Evolutionary conservation across 64 coral and sea anemone species (phyloP), one percentile per base, ranked within the genome.

Genomic region (Pachyseris speciosa): DNA sequence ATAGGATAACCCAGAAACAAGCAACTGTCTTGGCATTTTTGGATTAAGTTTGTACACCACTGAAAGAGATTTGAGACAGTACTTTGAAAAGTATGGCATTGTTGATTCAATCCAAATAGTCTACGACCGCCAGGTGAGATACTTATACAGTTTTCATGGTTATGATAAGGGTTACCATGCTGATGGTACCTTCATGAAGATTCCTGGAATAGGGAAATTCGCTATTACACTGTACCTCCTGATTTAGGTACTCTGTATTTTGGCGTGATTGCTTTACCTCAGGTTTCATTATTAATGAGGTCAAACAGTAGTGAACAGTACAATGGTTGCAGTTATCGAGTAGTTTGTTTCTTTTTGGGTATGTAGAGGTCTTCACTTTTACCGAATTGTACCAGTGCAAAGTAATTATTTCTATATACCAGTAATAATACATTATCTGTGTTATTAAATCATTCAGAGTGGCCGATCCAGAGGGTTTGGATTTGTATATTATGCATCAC

Each of bases 381-480:
- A n/a, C n/a, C n/a, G n/a, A n/a, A n/a, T n/a, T n/a, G n/a, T n/a
- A n/a, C n/a, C n/a, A n/a, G n/a, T n/a, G n/a, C n/a, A n/a, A n/a
- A n/a, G n/a, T n/a, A n/a, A n/a, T n/a, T n/a, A n/a, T n/a, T n/a
- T n/a, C n/a, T n/a, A n/a, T n/a, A n/a, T n/a, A n/a, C n/a, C n/a
- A n/a, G n/a, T 25, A 6, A 25, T 61, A 24, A 25, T 61, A 6
- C 20, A n/a, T 61, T 61, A 25, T 4, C 24, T 61, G 3, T 61
- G 2, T 61, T 5, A 17, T 9, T 36, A 1, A 65, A 67, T 78
- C 33, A 69, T 75, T 26, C 51, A 95, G 93, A 95, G 85, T 95
- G 97, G 97, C 15, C 90, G 97, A 1, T 99, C 97, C 52, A 95
- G 97, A 87, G 97, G 97, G 53, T 99, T 99, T 95, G 94, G 92